These are phyloP conservation scores for Eulithis prunata DNA, from an alignment of 2,888 invertebrate species.

Conservation along the genomic window DNA sequence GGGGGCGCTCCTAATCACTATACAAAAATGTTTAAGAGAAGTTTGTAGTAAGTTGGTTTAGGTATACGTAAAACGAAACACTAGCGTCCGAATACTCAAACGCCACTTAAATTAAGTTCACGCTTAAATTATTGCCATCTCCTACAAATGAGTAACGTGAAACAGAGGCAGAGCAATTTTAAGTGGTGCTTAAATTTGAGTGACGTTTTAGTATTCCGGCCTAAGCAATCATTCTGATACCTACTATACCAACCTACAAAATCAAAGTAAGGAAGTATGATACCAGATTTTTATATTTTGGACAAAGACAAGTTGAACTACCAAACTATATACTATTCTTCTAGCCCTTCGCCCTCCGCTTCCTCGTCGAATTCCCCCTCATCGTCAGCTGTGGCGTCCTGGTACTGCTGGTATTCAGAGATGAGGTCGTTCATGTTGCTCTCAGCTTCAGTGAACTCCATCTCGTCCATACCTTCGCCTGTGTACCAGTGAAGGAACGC, in stretches of 20 bases:
- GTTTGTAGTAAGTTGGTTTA: too few species aligned
- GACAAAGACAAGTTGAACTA: conserved; percentile 58
- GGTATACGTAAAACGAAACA: too few species aligned
- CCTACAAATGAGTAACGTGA: too few species aligned
- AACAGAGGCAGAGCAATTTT: too few species aligned
- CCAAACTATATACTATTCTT: conserved; percentile 55
- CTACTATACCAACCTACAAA: not conserved
- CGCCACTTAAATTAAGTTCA: too few species aligned
- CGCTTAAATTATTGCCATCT: too few species aligned
- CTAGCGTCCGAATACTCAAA: too few species aligned
- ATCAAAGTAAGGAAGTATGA: conserved; percentile 15
- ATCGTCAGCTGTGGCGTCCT: conserved; percentile 85
- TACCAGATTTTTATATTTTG: conserved; percentile 48
- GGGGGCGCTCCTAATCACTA: too few species aligned
- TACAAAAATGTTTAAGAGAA: too few species aligned
- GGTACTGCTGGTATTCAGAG: conserved; percentile 91
- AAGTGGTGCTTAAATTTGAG: too few species aligned
- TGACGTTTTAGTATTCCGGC: too few species aligned
- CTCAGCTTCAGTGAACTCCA: conserved; percentile 96
- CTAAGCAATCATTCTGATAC: too few species aligned
- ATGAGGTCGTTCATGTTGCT: conserved; percentile 91
- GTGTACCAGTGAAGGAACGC: conserved; percentile 99
- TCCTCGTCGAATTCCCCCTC: conserved; percentile 84
- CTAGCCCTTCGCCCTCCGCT: conserved; percentile 80
- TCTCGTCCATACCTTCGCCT: conserved; percentile 96